Evolutionary conservation across 2,797 vertebrate species (phyloP), one percentile per base, ranked within the genome.

Genomic region (Brotula barbata): DNA sequence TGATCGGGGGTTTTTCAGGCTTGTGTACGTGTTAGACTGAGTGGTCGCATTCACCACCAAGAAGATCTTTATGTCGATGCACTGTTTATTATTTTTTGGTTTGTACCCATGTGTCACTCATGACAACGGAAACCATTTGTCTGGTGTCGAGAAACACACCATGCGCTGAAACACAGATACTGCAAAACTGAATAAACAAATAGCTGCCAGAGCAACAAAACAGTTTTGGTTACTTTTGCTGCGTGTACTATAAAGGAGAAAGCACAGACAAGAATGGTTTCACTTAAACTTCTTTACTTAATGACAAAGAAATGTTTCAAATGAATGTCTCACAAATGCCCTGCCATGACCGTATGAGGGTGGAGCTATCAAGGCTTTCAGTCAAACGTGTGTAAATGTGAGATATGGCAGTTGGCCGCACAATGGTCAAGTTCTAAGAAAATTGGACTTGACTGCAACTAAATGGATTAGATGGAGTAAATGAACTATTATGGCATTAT

Each of bases 101-200:
- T 85, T 80, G 78, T 81, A 75, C 78, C 73, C 71, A 68, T 36
- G 64, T 75, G 58, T 63, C 71, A n/a, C n/a, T n/a, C n/a, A 75
- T 50, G 67, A 48, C 79, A 53, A 68, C 78, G 75, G 80, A 85
- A 87, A 73, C n/a, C 0, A 50, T 68, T 39, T 71, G 73, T 83
- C 76, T 64, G 44, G 67, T 85, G 78, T 82, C 73, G 77, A 78
- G 84, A 77, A 86, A 85, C 77, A 71, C 21, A 33, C 28, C 15
- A 37, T 20, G 65, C 44, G 45, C 68, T 64, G 56, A 65, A 77
- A 73, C 64, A 62, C 46, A 55, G 65, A 68, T 68, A 77, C 68
- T 43, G 41, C 64, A 68, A 48, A 54, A 60, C 72, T 17, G 33
- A 43, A 80, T 53, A 55, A 81, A 81, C 71, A 81, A 72, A 71